A percentile compares a stretch with the other conserved stretches of the same genome.
Evolutionary conservation across 1,140 invertebrate genomes (phyloP).

Genomic region (Hycleus phaleratus): DNA sequence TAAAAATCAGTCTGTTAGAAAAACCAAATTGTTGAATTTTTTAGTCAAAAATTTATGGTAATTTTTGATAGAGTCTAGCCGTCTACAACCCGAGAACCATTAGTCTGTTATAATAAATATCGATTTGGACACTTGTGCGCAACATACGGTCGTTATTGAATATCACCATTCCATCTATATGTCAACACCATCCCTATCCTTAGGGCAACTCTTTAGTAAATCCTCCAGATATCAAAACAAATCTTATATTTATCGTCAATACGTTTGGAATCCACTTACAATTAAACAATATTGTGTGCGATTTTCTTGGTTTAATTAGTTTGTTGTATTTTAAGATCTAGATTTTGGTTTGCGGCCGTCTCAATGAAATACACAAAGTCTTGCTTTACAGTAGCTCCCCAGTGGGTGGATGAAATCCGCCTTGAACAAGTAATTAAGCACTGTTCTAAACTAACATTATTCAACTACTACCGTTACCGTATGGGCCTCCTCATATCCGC

Average conservation of each 20-base stretch:
- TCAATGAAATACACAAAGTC: neutral
- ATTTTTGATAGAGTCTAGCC: too few species aligned
- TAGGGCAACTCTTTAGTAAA: too few species aligned
- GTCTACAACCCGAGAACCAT: too few species aligned
- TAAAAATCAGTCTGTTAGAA: too few species aligned
- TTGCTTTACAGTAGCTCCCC: conserved; percentile 6
- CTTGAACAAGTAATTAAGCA: conserved; percentile 19
- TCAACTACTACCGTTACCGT: too few species aligned
- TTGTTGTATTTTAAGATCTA: neutral
- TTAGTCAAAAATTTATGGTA: too few species aligned
- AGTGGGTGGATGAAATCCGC: conserved; percentile 7
- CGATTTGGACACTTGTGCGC: too few species aligned
- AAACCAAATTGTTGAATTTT: too few species aligned
- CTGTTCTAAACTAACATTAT: neutral
- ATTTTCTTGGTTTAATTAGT: neutral
- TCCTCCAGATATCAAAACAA: too few species aligned
- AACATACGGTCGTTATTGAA: too few species aligned
- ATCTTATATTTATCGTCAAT: neutral
- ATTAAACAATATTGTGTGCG: neutral
- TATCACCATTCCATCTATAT: neutral
- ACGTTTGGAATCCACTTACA: neutral
- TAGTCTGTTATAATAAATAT: too few species aligned
- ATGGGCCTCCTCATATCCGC: too few species aligned
- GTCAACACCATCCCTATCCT: neutral
- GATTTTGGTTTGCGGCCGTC: conserved; percentile 1